Conservation (phyloP, 2,113 vertebrate species). For the pig (Sus scrofa) region T2T-Sscrofa CM000826.6:32262501-32263000, state of each 20-base stretch:
- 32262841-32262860: neutral
- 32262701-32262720: neutral
- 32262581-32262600: neutral
- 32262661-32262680: neutral
- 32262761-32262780: neutral
- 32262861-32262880: neutral
- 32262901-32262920: neutral
- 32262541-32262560: neutral
- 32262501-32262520: neutral
- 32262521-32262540: neutral
- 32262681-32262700: neutral
- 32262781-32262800: neutral
- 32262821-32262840: neutral
- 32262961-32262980: neutral
- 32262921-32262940: neutral
- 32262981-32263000: neutral
- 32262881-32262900: neutral
- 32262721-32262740: neutral
- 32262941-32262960: neutral
- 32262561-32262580: neutral
- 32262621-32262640: neutral
- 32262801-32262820: neutral
- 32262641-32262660: too few relatives aligned
- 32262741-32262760: slow-evolving; percentile 31
- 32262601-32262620: neutral